Evolutionary conservation across 2,888 invertebrate species (phyloP).

Genomic region (Sturmia bella): DNA sequence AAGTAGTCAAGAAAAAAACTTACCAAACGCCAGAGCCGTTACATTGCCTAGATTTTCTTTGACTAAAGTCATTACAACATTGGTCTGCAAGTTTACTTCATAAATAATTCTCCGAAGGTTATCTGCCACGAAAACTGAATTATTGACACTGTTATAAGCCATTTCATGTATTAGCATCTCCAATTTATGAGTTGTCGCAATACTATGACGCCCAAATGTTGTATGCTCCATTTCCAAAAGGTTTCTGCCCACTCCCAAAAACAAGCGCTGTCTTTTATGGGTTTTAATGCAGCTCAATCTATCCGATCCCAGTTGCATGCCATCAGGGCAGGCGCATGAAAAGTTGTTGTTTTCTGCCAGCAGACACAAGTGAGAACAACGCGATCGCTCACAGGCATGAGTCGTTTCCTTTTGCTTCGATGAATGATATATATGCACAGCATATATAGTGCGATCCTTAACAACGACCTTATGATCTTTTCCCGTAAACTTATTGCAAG

Average conservation of each 20-base stretch:
- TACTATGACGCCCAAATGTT: constrained; percentile 86
- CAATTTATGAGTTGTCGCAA: constrained; percentile 82
- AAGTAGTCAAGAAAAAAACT: constrained; percentile 60
- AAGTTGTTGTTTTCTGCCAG: constrained; percentile 84
- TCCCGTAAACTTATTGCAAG: constrained; percentile 90
- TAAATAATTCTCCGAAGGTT: constrained; percentile 82
- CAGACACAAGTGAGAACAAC: constrained; percentile 91
- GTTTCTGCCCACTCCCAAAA: constrained; percentile 83
- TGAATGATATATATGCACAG: constrained; percentile 89
- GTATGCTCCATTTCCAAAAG: constrained; percentile 86
- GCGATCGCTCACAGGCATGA: constrained; percentile 85
- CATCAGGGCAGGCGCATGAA: constrained; percentile 89
- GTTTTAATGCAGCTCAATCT: constrained; percentile 84
- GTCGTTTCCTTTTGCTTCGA: constrained; percentile 83
- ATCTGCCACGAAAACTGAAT: constrained; percentile 83
- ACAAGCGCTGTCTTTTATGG: constrained; percentile 78
- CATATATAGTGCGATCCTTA: constrained; percentile 82
- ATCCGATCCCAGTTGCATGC: constrained; percentile 84
- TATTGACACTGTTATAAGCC: constrained; percentile 85
- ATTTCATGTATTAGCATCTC: constrained; percentile 85
- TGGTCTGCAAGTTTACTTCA: constrained; percentile 78
- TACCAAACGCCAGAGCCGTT: constrained; percentile 85
- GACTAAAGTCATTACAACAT: constrained; percentile 77
- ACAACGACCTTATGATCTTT: constrained; percentile 84
- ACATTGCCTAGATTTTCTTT: constrained; percentile 82